Conservation (phyloP, 2,797 vertebrate species). For the Falco naumanni region DNA sequence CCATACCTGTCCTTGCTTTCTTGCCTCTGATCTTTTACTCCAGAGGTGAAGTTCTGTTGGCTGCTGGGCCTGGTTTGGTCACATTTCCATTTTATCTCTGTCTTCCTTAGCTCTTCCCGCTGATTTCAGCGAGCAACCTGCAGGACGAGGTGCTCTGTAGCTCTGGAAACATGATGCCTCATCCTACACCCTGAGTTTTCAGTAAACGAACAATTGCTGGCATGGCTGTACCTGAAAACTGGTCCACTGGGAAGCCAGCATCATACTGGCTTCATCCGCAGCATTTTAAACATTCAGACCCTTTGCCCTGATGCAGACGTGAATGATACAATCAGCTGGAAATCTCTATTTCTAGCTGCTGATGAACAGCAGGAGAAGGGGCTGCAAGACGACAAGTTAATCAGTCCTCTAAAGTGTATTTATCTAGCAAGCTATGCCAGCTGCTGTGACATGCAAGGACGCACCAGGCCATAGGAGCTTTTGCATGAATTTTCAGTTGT, state of each 20-base stretch:
- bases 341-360: neutral
- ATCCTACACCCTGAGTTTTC: neutral
- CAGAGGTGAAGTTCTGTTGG: neutral
- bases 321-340: neutral
- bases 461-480: neutral
- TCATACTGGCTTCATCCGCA: fast-evolving
- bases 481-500: neutral
- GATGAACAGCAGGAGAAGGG: constrained; percentile 24
- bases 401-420: constrained; percentile 48
- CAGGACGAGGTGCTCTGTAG: constrained; percentile 18
- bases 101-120: neutral
- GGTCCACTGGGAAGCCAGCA: neutral
- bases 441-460: constrained; percentile 36
- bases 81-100: neutral
- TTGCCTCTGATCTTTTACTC: neutral
- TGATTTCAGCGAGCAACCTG: neutral
- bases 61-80: neutral
- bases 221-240: neutral
- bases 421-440: constrained; percentile 6
- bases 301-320: neutral
- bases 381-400: constrained; percentile 10
- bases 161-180: constrained; percentile 5
- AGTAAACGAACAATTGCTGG: neutral
- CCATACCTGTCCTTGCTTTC: neutral
- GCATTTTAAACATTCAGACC: neutral